These are phyloP conservation scores for Caenorhabditis zanzibari DNA, from an alignment of 2,888 invertebrate species.

Conservation along the genomic window DNA sequence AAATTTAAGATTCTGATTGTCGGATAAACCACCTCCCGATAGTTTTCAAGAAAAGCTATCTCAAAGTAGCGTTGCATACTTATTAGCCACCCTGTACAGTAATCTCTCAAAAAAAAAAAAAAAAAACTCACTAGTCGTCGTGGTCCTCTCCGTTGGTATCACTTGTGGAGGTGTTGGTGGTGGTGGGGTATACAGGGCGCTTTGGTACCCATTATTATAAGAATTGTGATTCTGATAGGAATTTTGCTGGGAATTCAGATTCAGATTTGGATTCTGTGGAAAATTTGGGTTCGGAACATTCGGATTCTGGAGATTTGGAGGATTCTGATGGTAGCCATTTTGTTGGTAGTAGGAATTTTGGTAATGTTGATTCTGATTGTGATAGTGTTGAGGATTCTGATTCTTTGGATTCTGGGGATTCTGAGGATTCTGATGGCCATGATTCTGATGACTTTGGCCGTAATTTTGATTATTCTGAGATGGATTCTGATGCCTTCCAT, in stretches of 20 bases:
- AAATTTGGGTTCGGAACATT: background rate
- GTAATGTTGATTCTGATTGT: background rate
- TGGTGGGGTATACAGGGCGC: constrained; percentile 19
- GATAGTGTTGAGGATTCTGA: constrained; percentile 15
- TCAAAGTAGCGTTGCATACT: too few species aligned
- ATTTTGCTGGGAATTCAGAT: constrained; percentile 8
- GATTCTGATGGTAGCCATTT: background rate
- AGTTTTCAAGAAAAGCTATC: too few species aligned
- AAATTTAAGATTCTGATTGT: too few species aligned
- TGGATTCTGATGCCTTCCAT: background rate
- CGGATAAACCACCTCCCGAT: too few species aligned
- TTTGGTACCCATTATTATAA: constrained; percentile 2
- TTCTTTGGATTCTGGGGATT: constrained; percentile 19
- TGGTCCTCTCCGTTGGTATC: constrained; percentile 18
- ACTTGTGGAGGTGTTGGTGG: constrained; percentile 9
- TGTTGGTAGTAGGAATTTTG: background rate
- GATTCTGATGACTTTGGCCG: constrained; percentile 11
- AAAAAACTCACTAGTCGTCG: constrained; percentile 34
- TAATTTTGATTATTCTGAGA: background rate
- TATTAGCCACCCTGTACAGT: too few species aligned
- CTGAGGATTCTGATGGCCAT: constrained; percentile 9
- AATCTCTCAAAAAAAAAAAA: too few species aligned
- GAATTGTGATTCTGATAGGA: constrained; percentile 16
- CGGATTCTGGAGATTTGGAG: constrained; percentile 8
- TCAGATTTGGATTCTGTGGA: constrained; percentile 1